Conservation (phyloP, 2,888 invertebrate genomes). For the Hermodice carunculata region DNA sequence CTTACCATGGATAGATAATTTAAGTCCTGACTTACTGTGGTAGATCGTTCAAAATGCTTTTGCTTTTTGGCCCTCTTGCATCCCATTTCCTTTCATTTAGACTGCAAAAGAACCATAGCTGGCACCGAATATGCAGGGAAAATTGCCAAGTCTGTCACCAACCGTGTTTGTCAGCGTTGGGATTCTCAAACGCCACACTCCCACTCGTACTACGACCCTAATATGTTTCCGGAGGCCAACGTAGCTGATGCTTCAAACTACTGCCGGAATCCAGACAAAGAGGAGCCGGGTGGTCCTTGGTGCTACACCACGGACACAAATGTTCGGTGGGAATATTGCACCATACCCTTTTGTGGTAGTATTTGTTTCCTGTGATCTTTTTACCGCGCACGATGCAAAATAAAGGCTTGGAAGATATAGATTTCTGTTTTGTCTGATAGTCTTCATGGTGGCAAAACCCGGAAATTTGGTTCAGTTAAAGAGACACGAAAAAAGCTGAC, state of each 20-base stretch:
- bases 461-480: too few species aligned
- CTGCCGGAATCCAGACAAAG: constrained; percentile 91
- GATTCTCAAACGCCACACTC: constrained; percentile 3
- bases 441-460: too few species aligned
- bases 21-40: too few species aligned
- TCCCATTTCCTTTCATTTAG: not conserved
- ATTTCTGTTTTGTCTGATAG: too few species aligned
- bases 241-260: constrained; percentile 87
- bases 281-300: constrained; percentile 78
- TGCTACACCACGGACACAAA: constrained; percentile 88
- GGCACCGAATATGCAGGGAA: not conserved
- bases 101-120: not conserved
- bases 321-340: constrained; percentile 90
- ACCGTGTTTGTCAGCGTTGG: constrained; percentile 13
- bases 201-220: constrained; percentile 1
- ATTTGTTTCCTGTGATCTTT: too few species aligned
- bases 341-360: constrained; percentile 83
- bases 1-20: too few species aligned
- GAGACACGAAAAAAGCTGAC: too few species aligned
- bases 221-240: constrained; percentile 10
- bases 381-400: too few species aligned
- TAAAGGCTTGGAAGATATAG: too few species aligned
- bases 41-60: too few species aligned
- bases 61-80: too few species aligned
- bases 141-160: not conserved